Evolutionary conservation across 1,140 invertebrate species (phyloP), one percentile per base, ranked within the genome.

Genomic region (Polypedilum pembai): DNA sequence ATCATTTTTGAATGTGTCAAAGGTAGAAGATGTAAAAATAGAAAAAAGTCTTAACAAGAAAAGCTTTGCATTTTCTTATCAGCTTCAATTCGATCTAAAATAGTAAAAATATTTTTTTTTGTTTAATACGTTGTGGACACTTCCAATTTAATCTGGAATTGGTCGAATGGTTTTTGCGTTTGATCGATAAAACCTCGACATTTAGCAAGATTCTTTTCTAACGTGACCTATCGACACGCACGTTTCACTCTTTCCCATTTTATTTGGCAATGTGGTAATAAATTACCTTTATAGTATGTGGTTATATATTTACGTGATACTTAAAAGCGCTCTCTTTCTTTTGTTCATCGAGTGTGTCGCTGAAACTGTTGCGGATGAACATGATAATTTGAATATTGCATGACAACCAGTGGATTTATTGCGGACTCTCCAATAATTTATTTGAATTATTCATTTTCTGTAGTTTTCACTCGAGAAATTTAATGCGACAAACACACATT

Each of bases 341-440:
- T 56, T 56, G 45, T n/a, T 12, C 45, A 12, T 56, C 15, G n/a
- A n/a, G 4, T 56, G n/a, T 56, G 45, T 56, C 45, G 15, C n/a
- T n/a, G 4, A n/a, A 56, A n/a, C 45, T 56, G 45, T 56, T 56
- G 45, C 45, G 12, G 45, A n/a, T 56, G 12, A 12, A 33, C 45
- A 56, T 56, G 45, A 56, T 56, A 56, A 56, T 56, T 56, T 56
- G 45, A 56, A 56, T 56, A n/a, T 56, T 56, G 45, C 45, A 56
- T 56, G 45, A 56, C 45, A 56, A 5, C 5, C 45, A 56, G 4
- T 56, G n/a, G 45, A 56, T 56, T 56, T 56, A 56, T 56, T 56
- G 45, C 45, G 24, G 24, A 33, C 24, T 33, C 24, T 33, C 24
- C 24, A 33, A 33, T 33, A 33, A 33, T 33, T 33, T 33, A 33